phyloP scores from a whole-genome alignment of 2,888 invertebrate genomes.

The Drosophila leonis region DNA sequence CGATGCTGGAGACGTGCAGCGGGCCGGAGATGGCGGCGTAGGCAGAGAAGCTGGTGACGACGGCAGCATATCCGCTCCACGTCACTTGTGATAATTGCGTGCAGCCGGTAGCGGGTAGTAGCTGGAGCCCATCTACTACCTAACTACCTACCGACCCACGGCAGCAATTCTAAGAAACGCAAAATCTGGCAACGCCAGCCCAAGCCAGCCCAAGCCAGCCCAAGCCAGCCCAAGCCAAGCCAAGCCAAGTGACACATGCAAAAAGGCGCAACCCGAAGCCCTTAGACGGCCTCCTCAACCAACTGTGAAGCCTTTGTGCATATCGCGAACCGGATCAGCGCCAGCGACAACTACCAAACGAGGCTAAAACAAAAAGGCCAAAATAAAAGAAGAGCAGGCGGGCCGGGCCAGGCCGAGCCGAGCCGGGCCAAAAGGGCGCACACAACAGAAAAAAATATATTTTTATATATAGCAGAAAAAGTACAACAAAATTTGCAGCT shows the following conservation, averaged over 20 bases:
- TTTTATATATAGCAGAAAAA: background rate
- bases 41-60: slow-evolving; percentile 26
- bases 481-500: slow-evolving; percentile 30
- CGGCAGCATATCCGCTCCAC: slow-evolving; percentile 79
- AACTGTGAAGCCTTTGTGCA: slow-evolving; percentile 76
- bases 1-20: slow-evolving; percentile 9
- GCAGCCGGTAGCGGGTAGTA: slow-evolving; percentile 60
- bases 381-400: slow-evolving; percentile 18
- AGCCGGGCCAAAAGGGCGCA: background rate
- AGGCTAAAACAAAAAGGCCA: slow-evolving; percentile 50
- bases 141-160: background rate
- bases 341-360: slow-evolving; percentile 62
- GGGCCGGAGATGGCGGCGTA: slow-evolving; percentile 1
- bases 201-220: slow-evolving; percentile 9
- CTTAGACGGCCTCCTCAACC: slow-evolving; percentile 51
- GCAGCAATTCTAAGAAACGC: slow-evolving; percentile 67
- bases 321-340: slow-evolving; percentile 78
- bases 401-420: background rate
- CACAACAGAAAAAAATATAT: slow-evolving; percentile 11
- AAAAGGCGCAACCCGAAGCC: slow-evolving; percentile 51
- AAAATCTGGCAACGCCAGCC: slow-evolving; percentile 60
- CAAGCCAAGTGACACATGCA: slow-evolving; percentile 54
- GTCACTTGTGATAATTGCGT: slow-evolving; percentile 81
- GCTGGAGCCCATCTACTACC: background rate
- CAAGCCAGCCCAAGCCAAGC: slow-evolving; percentile 1